Evolutionary conservation across 2,888 invertebrate genomes (phyloP), one percentile per base, ranked within the genome.

Genomic region (Drosophila macrothrix): DNA sequence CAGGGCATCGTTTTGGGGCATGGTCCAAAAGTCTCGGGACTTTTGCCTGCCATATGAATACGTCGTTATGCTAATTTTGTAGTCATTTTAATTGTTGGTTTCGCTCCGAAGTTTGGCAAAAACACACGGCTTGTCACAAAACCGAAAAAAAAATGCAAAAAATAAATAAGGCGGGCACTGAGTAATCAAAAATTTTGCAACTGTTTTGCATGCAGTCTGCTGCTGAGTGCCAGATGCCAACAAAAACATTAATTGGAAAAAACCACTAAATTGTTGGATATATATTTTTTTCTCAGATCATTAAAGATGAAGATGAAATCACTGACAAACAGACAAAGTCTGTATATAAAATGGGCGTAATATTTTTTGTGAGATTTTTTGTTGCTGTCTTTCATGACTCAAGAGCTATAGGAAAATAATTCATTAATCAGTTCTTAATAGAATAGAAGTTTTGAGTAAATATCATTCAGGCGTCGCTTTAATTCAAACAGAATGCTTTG

Each of bases 1-100:
- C 55, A 19, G 6, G 19, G 25, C 54, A 25, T 19, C 54, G 19
- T 19, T 54, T 35, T 25, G 46, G 25, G 25, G 29, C 19, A 25
- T 19, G 55, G 28, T 28, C 35, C 35, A 37, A 54, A 37, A 25
- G 54, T 19, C 54, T 37, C 19, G 35, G 22, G 25, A 35, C 37
- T 55, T 25, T 25, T 19, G 37, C 37, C 22, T 28, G 19, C 28
- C 55, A 28, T 7, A 19, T 28, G 55, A 55, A 55, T 19, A 39
- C 55, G 28, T 39, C 37, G 55, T 55, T 55, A 55, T 39, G 37
- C 55, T 28, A 55, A 55, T 55, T 55, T 39, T 14, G 28, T 28
- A 14, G 28, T 28, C 37, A n/a, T 39, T 55, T 55, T 55, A 55
- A 55, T 55, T 55, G 55, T 55, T 28, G 37, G 28, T 14, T 55